A percentile compares a stretch with the other conserved stretches of the same genome.
These are phyloP conservation scores for Alcis repandata DNA, from an alignment of 2,888 invertebrate species.

Conservation along the genomic window DNA sequence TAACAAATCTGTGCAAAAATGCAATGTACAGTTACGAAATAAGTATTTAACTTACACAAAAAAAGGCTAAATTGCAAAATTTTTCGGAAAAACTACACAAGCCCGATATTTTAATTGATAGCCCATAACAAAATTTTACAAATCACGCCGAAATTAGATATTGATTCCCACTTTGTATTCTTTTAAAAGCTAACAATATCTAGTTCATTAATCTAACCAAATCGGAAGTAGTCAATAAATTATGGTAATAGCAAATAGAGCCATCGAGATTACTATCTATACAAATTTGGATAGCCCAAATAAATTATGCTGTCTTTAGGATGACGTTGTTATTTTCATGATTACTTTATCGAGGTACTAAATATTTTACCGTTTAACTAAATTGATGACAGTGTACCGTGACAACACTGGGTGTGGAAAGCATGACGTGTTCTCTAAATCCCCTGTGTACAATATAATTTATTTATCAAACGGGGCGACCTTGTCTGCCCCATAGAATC, in stretches of 20 bases:
- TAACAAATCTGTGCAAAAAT: slow-evolving; percentile 3
- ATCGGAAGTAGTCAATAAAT: background rate
- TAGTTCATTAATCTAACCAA: background rate
- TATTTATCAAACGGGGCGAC: slow-evolving; percentile 40
- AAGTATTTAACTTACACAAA: background rate
- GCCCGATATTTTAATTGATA: background rate
- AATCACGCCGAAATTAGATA: background rate
- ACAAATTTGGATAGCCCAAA: slow-evolving; percentile 8
- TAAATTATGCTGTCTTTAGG: background rate
- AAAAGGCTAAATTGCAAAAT: background rate
- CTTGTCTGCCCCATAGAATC: slow-evolving; percentile 49
- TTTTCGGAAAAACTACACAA: background rate
- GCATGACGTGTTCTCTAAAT: slow-evolving; percentile 29
- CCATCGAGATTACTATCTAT: slow-evolving; percentile 6
- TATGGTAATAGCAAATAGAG: slow-evolving; percentile 7
- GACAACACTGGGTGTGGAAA: slow-evolving; percentile 39
- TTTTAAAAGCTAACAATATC: background rate
- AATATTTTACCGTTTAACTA: slow-evolving; percentile 19
- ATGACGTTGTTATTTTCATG: background rate
- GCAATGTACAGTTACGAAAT: too few relatives aligned
- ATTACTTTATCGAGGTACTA: slow-evolving; percentile 9
- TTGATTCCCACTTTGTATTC: background rate
- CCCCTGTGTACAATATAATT: slow-evolving; percentile 25
- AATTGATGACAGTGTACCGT: slow-evolving; percentile 28
- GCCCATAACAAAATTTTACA: background rate